Conservation (phyloP, 2,888 invertebrate species). For the Uropetala carovei region DNA sequence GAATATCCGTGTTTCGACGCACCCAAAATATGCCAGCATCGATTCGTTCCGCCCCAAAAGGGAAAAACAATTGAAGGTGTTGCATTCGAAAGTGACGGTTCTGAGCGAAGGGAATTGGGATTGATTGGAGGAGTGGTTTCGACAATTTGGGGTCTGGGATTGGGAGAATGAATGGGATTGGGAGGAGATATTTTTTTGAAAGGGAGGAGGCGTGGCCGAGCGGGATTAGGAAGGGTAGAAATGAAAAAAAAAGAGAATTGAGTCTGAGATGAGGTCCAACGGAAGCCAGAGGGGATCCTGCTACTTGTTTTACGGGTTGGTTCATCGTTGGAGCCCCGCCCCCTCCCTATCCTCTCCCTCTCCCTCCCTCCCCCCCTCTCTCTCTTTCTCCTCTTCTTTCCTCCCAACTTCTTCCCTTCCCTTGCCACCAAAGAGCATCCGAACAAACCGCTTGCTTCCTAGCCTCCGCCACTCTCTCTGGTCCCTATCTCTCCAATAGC, state of each 20-base stretch:
- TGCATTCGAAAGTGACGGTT: neutral
- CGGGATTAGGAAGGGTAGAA: neutral
- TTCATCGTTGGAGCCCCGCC: neutral
- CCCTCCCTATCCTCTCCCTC: neutral
- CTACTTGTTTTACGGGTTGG: constrained; percentile 10
- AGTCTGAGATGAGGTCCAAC: neutral
- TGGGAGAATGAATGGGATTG: neutral
- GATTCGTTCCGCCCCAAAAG: neutral
- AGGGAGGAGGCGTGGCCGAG: neutral
- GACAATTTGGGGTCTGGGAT: neutral
- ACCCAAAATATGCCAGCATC: neutral
- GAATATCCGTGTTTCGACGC: too few relatives aligned
- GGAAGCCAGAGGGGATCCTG: neutral
- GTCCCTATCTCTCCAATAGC: neutral
- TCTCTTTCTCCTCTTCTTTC: neutral
- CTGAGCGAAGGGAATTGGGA: neutral
- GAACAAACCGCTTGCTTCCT: neutral
- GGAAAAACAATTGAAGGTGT: neutral
- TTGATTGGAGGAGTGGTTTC: neutral
- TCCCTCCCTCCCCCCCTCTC: neutral
- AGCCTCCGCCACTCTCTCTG: neutral
- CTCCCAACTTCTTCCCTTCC: neutral
- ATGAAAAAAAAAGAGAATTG: constrained; percentile 17
- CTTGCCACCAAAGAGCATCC: neutral
- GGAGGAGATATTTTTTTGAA: neutral